Percentiles rank a stretch among this genome's conserved stretches.
These are phyloP conservation scores for Urocynchramus pylzowi DNA, from an alignment of 2,113 vertebrate species.

Conservation along the genomic window DNA sequence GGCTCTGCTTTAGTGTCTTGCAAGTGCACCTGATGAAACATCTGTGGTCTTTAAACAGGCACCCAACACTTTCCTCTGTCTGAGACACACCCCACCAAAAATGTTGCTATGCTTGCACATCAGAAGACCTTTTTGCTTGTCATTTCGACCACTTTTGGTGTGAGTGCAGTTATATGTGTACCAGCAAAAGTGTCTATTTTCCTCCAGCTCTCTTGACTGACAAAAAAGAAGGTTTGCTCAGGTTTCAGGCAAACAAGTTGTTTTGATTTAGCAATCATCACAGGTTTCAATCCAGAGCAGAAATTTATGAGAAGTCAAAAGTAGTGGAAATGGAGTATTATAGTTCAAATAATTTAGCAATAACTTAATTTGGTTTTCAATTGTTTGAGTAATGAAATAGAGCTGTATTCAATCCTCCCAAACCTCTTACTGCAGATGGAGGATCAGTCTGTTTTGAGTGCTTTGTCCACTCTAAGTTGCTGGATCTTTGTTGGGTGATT, in stretches of 20 bases:
- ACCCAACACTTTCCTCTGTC: background rate
- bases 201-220: background rate
- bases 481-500: background rate
- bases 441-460: background rate
- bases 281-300: background rate
- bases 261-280: background rate
- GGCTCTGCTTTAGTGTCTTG: background rate
- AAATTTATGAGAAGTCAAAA: background rate
- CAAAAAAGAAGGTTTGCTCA: background rate
- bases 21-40: background rate
- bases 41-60: background rate
- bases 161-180: background rate
- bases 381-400: background rate
- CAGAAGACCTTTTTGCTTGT: background rate
- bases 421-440: background rate
- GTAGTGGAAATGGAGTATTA: background rate
- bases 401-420: background rate
- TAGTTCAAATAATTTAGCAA: background rate
- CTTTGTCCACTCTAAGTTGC: background rate
- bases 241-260: background rate
- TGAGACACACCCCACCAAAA: background rate
- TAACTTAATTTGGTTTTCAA: background rate
- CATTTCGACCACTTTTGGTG: background rate
- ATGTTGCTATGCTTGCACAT: background rate
- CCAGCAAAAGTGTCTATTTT: background rate